Base-by-base conservation (phyloP, 2,888 invertebrate species). In the Drosophila robusta region DNA sequence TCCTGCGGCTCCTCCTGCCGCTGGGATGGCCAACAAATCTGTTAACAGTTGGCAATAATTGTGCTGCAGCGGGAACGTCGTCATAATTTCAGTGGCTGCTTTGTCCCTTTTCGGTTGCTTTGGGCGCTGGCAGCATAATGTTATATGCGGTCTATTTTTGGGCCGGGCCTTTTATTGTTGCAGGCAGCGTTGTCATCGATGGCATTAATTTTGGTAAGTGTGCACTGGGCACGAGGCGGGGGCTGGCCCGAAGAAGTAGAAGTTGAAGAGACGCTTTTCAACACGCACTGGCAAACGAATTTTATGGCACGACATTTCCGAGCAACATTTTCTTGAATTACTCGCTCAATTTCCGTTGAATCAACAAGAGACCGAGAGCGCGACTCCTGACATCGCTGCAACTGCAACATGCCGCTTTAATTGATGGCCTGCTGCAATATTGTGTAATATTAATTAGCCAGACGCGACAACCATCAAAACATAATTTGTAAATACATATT, bases 31-130 rank as follows among this genome's bases (percentile, higher is more conserved):
- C 87, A 89, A 91, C 92, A 91, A 91, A 91, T 91, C 91, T 91
- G 81, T 91, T 91, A 91, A 90, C 92, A 91, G 91, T 90, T 87
- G 89, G 89, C 89, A 89, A 91, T 91, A 91, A 90, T 91, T 86
- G 89, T 89, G 86, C 60, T 67, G 89, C 79, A 78, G 70, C 57
- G 71, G 87, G 70, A 67, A 54, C 78, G 41, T 81, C 78, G 55
- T 89, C 84, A 90, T 90, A 87, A 85, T 87, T 90, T 90, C 64
- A 70, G 74, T 60, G 64, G 73, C 87, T 87, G 81, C 82, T 83
- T 79, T 80, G 86, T 80, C 73, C 71, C 78, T 78, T 83, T 78
- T 62, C 46, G 66, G 34, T 8, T 38, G 60, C 29, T 29, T 29
- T 29, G 9, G 29, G 29, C 29, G 29, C 29, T 3, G 29, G 29